phyloP scores from a whole-genome alignment of 1,140 invertebrate species.

The Latrodectus geometricus region DNA sequence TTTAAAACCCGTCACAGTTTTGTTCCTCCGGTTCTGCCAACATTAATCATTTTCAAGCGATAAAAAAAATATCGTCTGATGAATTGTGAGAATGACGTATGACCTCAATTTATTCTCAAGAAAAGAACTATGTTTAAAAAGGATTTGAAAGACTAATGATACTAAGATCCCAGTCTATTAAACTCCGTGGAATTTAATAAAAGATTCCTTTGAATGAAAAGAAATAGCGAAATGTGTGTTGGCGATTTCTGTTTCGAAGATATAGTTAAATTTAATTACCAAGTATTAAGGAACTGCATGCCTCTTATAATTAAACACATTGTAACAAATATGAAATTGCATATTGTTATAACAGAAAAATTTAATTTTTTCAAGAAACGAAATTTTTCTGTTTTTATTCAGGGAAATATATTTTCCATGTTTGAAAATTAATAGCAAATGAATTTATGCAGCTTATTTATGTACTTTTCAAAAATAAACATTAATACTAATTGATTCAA shows the following conservation, averaged over 20 bases:
- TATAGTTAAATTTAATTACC: neutral
- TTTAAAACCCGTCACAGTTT: slow-evolving; percentile 53
- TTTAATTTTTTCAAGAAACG: no score
- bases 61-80: slow-evolving; percentile 53
- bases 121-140: slow-evolving; percentile 52
- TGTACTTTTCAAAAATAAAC: no score
- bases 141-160: slow-evolving; percentile 37
- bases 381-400: no score
- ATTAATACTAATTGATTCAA: no score
- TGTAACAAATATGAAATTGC: no score
- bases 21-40: slow-evolving; percentile 35
- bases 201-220: slow-evolving; percentile 25
- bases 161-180: slow-evolving; percentile 20
- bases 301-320: no score
- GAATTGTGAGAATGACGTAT: slow-evolving; percentile 51
- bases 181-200: slow-evolving; percentile 32
- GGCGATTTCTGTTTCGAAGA: neutral
- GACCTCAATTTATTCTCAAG: slow-evolving; percentile 45
- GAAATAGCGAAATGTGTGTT: neutral
- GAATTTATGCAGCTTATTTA: no score
- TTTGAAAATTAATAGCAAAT: no score
- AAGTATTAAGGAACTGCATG: no score
- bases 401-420: no score
- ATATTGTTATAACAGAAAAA: no score
- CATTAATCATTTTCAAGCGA: slow-evolving; percentile 54